Evolutionary conservation across 2,888 invertebrate species (phyloP).

Genomic region (Reticulitermes lucifugus): DNA sequence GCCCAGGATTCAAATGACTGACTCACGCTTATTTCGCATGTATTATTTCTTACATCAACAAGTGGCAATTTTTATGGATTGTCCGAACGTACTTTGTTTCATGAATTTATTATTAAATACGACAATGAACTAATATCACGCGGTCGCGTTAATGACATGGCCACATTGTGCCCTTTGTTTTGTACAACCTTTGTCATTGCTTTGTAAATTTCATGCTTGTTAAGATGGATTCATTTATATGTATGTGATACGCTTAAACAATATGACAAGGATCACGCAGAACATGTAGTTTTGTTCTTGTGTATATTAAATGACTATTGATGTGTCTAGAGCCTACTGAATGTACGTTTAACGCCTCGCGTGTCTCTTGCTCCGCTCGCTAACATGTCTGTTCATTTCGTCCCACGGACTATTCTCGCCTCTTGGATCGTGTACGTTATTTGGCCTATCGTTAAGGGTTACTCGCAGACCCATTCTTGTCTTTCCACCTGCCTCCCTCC

Average conservation of each 20-base stretch:
- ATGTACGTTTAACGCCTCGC: slow-evolving; percentile 4
- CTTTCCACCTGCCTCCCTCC: background rate
- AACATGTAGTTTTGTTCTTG: background rate
- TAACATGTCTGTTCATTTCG: slow-evolving; percentile 22
- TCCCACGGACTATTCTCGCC: background rate
- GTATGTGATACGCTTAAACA: background rate
- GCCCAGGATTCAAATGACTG: no score
- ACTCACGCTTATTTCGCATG: no score
- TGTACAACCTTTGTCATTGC: background rate
- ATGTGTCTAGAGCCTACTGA: background rate
- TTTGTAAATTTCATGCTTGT: slow-evolving; percentile 3
- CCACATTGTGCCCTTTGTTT: background rate
- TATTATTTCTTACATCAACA: no score
- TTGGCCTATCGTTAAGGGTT: slow-evolving; percentile 4
- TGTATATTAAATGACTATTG: slow-evolving; percentile 12
- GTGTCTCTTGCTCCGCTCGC: background rate
- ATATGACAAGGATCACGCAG: background rate
- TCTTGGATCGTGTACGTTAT: background rate
- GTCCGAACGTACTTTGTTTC: background rate
- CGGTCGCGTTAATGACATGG: slow-evolving; percentile 1
- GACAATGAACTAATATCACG: background rate
- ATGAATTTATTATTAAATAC: background rate
- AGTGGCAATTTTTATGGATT: background rate
- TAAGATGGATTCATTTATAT: background rate
- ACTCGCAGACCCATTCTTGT: background rate